Percentiles rank a stretch among this genome's conserved stretches.
Conservation (phyloP, 2,888 invertebrate species). For the Nephrocerus scutellatus region DNA sequence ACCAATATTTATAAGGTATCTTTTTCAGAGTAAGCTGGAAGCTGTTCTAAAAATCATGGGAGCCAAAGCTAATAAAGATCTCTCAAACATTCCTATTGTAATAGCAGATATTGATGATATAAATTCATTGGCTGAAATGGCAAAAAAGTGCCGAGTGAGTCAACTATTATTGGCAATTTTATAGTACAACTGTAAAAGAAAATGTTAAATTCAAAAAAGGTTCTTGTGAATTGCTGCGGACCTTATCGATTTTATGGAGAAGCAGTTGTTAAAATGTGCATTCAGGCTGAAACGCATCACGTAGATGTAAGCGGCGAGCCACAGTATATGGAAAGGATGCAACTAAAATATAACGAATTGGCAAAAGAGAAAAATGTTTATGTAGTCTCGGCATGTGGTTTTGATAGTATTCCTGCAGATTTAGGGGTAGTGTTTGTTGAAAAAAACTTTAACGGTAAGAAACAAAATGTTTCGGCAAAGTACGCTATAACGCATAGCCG, state of each 20-base stretch:
- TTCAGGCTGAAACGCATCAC: conserved; percentile 73
- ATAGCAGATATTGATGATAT: conserved; percentile 72
- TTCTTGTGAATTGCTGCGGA: conserved; percentile 84
- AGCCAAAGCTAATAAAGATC: conserved; percentile 48
- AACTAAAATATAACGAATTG: conserved; percentile 66
- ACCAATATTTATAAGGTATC: neutral
- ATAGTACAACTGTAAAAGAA: neutral
- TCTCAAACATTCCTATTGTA: conserved; percentile 59
- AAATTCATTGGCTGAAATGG: conserved; percentile 73
- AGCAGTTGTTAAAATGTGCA: conserved; percentile 75
- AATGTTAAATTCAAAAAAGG: conserved; percentile 17
- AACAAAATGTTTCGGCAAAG: conserved; percentile 38
- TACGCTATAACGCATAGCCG: neutral
- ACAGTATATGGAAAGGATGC: conserved; percentile 79
- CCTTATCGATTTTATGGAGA: conserved; percentile 86
- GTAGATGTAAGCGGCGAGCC: conserved; percentile 94
- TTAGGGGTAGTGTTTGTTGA: conserved; percentile 74
- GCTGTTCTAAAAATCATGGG: conserved; percentile 49
- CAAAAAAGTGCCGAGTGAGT: conserved; percentile 61
- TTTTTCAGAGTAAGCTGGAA: conserved; percentile 48
- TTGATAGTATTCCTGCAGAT: conserved; percentile 87
- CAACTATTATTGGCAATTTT: neutral
- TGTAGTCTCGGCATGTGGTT: conserved; percentile 85
- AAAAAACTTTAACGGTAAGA: conserved; percentile 61
- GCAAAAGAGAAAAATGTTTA: conserved; percentile 78